These are phyloP conservation scores for Thamnophis elegans DNA, from an alignment of 2,797 vertebrate species.

Conservation along the genomic window DNA sequence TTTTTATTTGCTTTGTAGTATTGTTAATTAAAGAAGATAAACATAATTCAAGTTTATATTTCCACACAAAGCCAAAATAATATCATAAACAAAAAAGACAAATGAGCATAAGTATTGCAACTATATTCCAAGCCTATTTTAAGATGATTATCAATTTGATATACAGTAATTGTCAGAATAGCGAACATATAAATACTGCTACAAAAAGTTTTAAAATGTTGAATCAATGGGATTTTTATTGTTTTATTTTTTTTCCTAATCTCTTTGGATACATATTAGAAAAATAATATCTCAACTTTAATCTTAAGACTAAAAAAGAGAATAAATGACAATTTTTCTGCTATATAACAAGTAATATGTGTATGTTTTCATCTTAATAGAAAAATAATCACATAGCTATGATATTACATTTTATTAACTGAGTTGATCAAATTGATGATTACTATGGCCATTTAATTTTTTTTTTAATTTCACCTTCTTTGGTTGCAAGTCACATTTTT, in stretches of 20 bases:
- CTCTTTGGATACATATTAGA: slow-evolving; percentile 60
- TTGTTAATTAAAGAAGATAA: slow-evolving; percentile 57
- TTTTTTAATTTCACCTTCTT: slow-evolving; percentile 41
- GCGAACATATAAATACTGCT: slow-evolving; percentile 57
- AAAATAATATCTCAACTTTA: slow-evolving; percentile 65
- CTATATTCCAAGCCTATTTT: slow-evolving; percentile 54
- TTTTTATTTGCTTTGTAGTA: slow-evolving; percentile 54
- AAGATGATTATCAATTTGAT: slow-evolving; percentile 60
- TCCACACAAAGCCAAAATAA: slow-evolving; percentile 38
- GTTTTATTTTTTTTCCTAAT: slow-evolving; percentile 52
- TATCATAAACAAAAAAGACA: not conserved
- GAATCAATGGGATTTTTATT: slow-evolving; percentile 61
- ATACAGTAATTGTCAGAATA: slow-evolving; percentile 55
- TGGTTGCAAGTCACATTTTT: slow-evolving; percentile 8
- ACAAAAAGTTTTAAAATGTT: slow-evolving; percentile 64
- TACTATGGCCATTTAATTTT: slow-evolving; percentile 6
- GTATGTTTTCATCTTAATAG: slow-evolving; percentile 61
- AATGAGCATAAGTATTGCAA: slow-evolving; percentile 57
- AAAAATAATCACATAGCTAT: slow-evolving; percentile 47
- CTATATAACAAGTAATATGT: slow-evolving; percentile 46
- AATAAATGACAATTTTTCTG: slow-evolving; percentile 57
- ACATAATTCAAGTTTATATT: slow-evolving; percentile 60
- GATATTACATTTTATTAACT: slow-evolving; percentile 55
- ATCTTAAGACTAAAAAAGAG: slow-evolving; percentile 57
- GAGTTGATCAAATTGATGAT: slow-evolving; percentile 45